phyloP scores from a whole-genome alignment of 1,140 invertebrate species.

The Campoletis sonorensis region DNA sequence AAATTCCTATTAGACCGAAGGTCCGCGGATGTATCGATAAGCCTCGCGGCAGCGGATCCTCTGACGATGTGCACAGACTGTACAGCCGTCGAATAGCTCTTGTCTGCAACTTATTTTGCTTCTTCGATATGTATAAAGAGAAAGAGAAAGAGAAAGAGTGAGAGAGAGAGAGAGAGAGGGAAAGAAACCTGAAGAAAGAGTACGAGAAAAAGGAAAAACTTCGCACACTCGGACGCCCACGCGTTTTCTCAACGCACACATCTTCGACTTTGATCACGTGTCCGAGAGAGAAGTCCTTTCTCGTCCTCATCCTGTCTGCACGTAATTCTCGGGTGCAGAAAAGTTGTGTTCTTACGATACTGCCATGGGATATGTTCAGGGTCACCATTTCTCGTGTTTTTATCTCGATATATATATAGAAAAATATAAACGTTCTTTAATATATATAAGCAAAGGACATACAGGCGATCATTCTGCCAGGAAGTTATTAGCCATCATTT shows the following conservation, averaged over 20 bases:
- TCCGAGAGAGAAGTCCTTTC: neutral
- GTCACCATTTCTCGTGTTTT: constrained; percentile 13
- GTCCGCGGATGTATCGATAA: constrained; percentile 16
- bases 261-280: neutral
- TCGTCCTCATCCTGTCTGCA: constrained; percentile 15
- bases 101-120: neutral
- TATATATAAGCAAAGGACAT: neutral
- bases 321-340: constrained; percentile 26
- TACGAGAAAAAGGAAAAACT: neutral
- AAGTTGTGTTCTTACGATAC: neutral
- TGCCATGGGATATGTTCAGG: neutral
- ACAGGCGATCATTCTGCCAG: constrained; percentile 57
- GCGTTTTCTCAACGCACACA: neutral
- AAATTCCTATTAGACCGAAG: constrained; percentile 30
- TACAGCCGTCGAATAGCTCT: neutral
- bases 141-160: neutral
- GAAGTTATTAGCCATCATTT: constrained; percentile 59
- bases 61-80: neutral
- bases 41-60: constrained; percentile 21
- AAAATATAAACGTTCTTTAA: neutral
- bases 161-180: neutral
- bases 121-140: neutral
- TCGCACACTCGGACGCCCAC: constrained; percentile 5
- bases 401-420: neutral
- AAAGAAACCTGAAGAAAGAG: neutral